Conservation (phyloP, 2,888 invertebrate species). For the Automeris io region DNA sequence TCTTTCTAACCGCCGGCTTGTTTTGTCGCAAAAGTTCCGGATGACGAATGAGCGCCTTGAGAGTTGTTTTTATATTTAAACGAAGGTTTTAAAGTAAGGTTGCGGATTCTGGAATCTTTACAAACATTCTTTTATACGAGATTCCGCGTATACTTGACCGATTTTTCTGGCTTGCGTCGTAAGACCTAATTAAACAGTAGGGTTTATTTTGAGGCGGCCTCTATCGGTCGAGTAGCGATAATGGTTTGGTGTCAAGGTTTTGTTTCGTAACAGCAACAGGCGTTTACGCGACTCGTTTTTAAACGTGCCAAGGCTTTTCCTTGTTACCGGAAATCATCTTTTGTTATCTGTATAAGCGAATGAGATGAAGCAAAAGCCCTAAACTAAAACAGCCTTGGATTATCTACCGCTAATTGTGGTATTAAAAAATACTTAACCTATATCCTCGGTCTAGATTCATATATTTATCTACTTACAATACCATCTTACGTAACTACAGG, state of each 20-base stretch:
- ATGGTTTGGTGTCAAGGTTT: slow-evolving; percentile 70
- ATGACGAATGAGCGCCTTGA: slow-evolving; percentile 20
- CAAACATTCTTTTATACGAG: slow-evolving; percentile 40
- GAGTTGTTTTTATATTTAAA: slow-evolving; percentile 17
- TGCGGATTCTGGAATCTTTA: slow-evolving; percentile 42
- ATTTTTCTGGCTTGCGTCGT: slow-evolving; percentile 51
- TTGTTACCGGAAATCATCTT: slow-evolving; percentile 45
- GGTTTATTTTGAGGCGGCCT: slow-evolving; percentile 66
- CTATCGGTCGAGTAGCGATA: slow-evolving; percentile 63
- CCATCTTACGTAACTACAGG: slow-evolving; percentile 37
- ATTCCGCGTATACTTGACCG: slow-evolving; percentile 60
- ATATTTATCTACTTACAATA: slow-evolving; percentile 31
- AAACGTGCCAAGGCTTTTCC: slow-evolving; percentile 60
- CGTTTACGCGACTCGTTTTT: slow-evolving; percentile 30
- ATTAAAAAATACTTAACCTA: slow-evolving; percentile 73
- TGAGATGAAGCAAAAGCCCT: slow-evolving; percentile 27
- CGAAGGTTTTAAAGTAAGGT: slow-evolving; percentile 26
- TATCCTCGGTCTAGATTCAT: slow-evolving; percentile 55
- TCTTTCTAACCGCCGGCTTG: slow-evolving; percentile 28
- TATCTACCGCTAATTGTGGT: slow-evolving; percentile 57
- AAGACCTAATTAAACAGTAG: slow-evolving; percentile 56
- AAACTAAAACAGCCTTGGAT: slow-evolving; percentile 48
- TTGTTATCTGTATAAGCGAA: slow-evolving; percentile 25
- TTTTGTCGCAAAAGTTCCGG: slow-evolving; percentile 36
- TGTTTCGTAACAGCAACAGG: slow-evolving; percentile 48